Evolutionary conservation across 2,113 vertebrate genomes (phyloP), one percentile per base, ranked within the genome.

Genomic region (Rynchops niger): DNA sequence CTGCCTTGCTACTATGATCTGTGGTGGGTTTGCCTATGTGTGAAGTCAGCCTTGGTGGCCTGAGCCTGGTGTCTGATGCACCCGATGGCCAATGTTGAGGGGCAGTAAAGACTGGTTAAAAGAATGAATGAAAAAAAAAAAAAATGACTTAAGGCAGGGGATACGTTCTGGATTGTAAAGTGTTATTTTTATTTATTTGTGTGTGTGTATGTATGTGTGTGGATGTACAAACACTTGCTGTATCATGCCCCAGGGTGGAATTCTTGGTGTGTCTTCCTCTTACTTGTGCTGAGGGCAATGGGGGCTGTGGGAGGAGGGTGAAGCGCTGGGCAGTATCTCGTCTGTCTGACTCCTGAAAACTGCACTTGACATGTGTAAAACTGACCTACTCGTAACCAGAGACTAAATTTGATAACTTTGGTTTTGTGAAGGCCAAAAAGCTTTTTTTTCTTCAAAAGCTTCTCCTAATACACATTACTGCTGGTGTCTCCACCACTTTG

Each of bases 1-100:
- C 58, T 80, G 45, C 40, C 42, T 56, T 0, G 0, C 10, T 8
- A 0, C 16, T 14, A 29, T 32, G 17, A 63, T 47, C n/a, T 8
- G 0, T 3, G 10, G 13, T 23, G 26, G 18, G 15, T 69, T 63
- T 49, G 36, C 29, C 21, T 19, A 1, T 9, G 5, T 6, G 32
- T 23, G 52, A 65, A 29, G 38, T 49, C 32, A 19, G 40, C 8
- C 52, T 17, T 27, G 12, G 5, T 72, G 55, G 20, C 40, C 62
- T 63, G 29, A 65, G 18, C 43, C 16, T n/a, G 26, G 16, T 56
- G 40, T 45, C 43, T 67, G 52, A 42, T 36, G 61, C 49, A 63
- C 63, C 49, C 0, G 0, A 12, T 3, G 43, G 15, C 32, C 67
- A 45, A 38, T 1, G 3, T 5, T 16, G 65, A 73, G 76, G 11